Conservation (phyloP, 2,797 vertebrate genomes). For the Anguilla obscura region DNA sequence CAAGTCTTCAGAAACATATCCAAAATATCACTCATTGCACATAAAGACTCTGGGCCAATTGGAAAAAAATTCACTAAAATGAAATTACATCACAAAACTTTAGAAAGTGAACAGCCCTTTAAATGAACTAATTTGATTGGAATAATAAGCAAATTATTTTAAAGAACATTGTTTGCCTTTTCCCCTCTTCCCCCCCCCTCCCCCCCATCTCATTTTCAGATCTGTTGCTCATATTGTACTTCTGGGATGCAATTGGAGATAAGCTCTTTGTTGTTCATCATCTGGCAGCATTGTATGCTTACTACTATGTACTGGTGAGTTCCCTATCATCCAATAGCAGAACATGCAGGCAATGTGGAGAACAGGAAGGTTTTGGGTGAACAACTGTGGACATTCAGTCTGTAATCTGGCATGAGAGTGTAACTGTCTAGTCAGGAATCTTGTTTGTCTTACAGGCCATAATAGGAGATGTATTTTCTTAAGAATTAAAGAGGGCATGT, state of each 20-base stretch:
- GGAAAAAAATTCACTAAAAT: not conserved
- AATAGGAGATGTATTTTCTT: no score
- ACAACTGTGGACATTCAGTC: conserved; percentile 53
- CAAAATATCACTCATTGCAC: not conserved
- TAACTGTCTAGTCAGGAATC: no score
- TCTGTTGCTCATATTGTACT: conserved; percentile 92
- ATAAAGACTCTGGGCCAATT: not conserved
- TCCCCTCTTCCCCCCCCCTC: not conserved
- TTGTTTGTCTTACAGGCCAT: no score
- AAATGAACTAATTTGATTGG: not conserved
- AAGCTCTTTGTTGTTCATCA: conserved; percentile 96
- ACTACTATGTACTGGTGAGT: conserved; percentile 98
- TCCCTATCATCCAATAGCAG: conserved; percentile 70
- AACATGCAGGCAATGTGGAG: conserved; percentile 70
- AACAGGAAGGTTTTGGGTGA: conserved; percentile 70
- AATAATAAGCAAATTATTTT: not conserved
- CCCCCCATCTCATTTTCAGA: conserved; percentile 73
- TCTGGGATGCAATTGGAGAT: conserved; percentile 98
- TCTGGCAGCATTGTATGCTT: conserved; percentile 89
- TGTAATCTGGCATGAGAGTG: no score
- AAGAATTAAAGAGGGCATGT: no score
- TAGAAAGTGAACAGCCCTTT: not conserved
- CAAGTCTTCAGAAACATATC: not conserved
- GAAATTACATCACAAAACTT: no score
- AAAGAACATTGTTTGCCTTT: conserved; percentile 19